Base-by-base conservation (phyloP, 2,888 invertebrate species). In the Sisyra nigra region DNA sequence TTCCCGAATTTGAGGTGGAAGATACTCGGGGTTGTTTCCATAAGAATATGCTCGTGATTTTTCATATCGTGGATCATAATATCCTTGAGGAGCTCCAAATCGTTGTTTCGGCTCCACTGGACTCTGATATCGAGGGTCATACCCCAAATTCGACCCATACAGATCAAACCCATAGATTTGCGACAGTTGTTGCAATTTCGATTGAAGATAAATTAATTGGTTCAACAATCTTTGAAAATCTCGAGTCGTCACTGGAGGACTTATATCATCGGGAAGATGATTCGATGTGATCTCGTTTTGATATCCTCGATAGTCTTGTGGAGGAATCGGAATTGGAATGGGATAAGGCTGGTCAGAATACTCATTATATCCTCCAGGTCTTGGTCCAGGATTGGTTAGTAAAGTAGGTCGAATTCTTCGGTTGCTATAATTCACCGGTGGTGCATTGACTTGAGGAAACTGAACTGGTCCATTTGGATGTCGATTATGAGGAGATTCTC, bases 1-100 rank as follows among this genome's bases (percentile, higher is more conserved):
- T 57, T 82, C 81, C 45, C 81, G 65, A 13, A 82, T 73, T 45
- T 80, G 76, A 0, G 77, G 68, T 10, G 81, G 81, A 13, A 82
- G 57, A 50, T 72, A 76, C 48, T 77, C 43, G 9, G 14, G 43
- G 11, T 32, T 37, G 13, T 38, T 32, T 30, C 44, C 9, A 51
- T 48, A 9, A 40, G 43, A 14, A 34, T 17, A 6, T 3, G 13
- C 24, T 19, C 19, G 17, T 11, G 31, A 15, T 32, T 10, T n/a
- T 13, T 68, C 67, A 46, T 68, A 69, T 45, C 53, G 46, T 2
- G 53, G 52, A 47, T 51, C 51, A 33, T 52, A 55, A 36, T 44
- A 46, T 9, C 62, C 62, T 10, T 67, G 43, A 17, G 11, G 9
- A 36, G 14, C 13, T 17, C 15, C 41, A 15, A 34, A 34, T 29